These are phyloP conservation scores for Cephalotes varians DNA, from an alignment of 2,888 invertebrate species.

Conservation along the genomic window DNA sequence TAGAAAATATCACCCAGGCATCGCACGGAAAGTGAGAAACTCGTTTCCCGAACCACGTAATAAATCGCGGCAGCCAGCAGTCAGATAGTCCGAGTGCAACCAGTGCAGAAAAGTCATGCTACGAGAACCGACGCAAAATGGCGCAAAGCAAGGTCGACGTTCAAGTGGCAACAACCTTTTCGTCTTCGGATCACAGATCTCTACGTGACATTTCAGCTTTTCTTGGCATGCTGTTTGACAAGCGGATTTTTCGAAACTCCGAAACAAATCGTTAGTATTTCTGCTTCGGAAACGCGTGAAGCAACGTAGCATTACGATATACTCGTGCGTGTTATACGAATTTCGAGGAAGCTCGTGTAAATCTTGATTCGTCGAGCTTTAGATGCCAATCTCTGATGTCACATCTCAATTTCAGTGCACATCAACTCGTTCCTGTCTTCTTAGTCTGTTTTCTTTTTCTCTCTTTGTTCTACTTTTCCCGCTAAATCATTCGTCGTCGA, in stretches of 20 bases:
- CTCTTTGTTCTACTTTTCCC: background rate
- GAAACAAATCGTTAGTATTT: conserved; percentile 60
- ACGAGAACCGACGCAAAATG: conserved; percentile 55
- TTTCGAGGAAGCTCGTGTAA: conserved; percentile 28
- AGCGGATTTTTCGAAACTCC: conserved; percentile 52
- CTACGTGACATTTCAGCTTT: conserved; percentile 44
- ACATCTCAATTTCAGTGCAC: background rate
- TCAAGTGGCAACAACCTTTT: conserved; percentile 59
- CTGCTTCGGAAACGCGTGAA: conserved; percentile 47
- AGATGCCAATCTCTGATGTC: conserved; percentile 14
- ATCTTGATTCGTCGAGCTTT: conserved; percentile 54
- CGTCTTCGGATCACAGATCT: conserved; percentile 55
- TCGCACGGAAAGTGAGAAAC: conserved; percentile 54
- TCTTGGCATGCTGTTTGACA: conserved; percentile 47
- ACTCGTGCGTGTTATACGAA: conserved; percentile 53
- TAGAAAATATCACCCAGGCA: conserved; percentile 21
- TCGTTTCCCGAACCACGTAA: conserved; percentile 58
- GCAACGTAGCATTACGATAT: conserved; percentile 67
- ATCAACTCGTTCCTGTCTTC: background rate
- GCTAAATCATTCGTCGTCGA: background rate
- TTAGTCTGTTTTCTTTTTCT: background rate
- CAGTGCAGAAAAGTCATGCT: conserved; percentile 28
- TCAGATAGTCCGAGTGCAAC: conserved; percentile 8
- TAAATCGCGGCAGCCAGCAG: conserved; percentile 59
- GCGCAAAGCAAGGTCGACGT: conserved; percentile 37